Evolutionary conservation across 2,888 invertebrate species (phyloP).

Genomic region (Peribatodes rhomboidaria): DNA sequence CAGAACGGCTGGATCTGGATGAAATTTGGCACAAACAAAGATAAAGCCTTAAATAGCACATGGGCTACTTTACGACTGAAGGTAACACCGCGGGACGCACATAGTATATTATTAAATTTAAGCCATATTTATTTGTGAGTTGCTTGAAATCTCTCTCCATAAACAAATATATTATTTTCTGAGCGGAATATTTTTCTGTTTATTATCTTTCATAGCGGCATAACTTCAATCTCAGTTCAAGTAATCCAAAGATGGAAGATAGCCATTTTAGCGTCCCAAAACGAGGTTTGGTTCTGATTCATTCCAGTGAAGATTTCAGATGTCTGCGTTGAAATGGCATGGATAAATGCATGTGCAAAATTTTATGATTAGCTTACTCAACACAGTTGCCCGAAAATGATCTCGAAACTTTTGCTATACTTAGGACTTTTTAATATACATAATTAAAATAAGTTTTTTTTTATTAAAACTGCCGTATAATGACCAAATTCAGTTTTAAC

Average conservation of each 20-base stretch:
- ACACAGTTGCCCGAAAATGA: neutral
- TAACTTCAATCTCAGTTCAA: slow-evolving; percentile 29
- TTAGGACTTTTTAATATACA: too few relatives aligned
- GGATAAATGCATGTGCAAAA: slow-evolving; percentile 8
- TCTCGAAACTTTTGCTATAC: neutral
- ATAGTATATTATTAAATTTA: slow-evolving; percentile 2
- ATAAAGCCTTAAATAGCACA: too few relatives aligned
- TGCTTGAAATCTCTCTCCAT: slow-evolving; percentile 18
- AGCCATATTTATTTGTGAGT: slow-evolving; percentile 4
- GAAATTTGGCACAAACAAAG: too few relatives aligned
- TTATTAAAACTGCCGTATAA: too few relatives aligned
- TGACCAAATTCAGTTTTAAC: too few relatives aligned
- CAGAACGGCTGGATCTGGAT: too few relatives aligned
- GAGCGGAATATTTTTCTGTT: slow-evolving; percentile 5
- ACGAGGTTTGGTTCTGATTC: slow-evolving; percentile 42
- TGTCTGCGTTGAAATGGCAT: slow-evolving; percentile 17
- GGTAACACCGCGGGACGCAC: too few relatives aligned
- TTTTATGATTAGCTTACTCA: neutral
- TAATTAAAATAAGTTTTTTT: too few relatives aligned
- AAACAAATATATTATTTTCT: neutral
- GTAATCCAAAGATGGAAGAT: slow-evolving; percentile 42
- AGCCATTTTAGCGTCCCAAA: slow-evolving; percentile 41
- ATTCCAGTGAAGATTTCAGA: slow-evolving; percentile 33
- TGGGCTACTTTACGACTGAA: too few relatives aligned
- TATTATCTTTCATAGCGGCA: slow-evolving; percentile 34